Base-by-base conservation (phyloP, 1,140 invertebrate species). In the Tribolium castaneum region DNA sequence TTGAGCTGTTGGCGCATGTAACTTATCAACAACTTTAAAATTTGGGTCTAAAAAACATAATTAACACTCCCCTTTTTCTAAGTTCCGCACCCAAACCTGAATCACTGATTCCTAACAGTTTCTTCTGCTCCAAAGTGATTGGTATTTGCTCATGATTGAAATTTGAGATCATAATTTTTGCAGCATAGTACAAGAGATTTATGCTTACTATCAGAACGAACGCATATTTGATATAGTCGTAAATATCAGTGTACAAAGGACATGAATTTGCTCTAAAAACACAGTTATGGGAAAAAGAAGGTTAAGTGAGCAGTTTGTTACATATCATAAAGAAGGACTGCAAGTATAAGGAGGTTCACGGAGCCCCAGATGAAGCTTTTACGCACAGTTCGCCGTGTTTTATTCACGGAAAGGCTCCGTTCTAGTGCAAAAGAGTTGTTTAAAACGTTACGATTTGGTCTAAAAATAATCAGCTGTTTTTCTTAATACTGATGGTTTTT, bases 161-260 rank as follows among this genome's bases (percentile, higher is more conserved):
- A 39, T 84, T 75, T 70, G 86, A 84, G 70, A 82, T 84, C 14
- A 87, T 51, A 80, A 88, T 88, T 75, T 85, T 86, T 22, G 56
- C 80, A 50, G 89, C 79, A 78, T 89, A 87, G 78, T 86, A 88
- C 3, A 87, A 3, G 0, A 85, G 79, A 80, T 88, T 89, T 0
- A 89, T 78, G 3, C 75, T 81, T 1, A 87, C 78, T 30, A 87
- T 52, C 9, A 82, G 14, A 16, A 83, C 78, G 0, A 85, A 22
- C 3, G 77, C 35, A 79, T 85, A 88, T 80, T 90, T 88, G 0
- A 84, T 39, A 54, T 86, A 83, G 66, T 86, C 74, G 13, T 82
- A 81, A 73, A 80, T 85, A 49, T 71, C 75, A n/a, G 75, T 70
- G 50, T 84, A 76, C 34, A 81, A 70, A 10, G 81, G 79, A 56